A percentile compares a stretch with the other conserved stretches of the same genome.
Conservation (phyloP, 2,113 vertebrate genomes). For the Phaethon lepturus region DNA sequence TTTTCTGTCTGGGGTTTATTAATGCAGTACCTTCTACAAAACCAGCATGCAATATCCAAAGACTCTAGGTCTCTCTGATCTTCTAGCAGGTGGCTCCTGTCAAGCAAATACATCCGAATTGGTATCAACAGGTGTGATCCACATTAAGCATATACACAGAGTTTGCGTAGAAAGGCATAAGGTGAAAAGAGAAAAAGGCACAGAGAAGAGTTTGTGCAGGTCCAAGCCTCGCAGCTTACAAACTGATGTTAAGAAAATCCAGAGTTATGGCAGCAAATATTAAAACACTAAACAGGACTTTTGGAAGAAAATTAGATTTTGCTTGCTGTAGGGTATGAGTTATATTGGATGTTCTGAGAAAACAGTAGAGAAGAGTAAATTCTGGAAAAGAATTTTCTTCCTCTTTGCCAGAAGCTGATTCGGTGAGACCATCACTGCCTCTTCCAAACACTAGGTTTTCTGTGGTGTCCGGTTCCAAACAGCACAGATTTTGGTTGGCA, state of each 20-base stretch:
- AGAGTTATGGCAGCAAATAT: neutral
- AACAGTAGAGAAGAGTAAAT: neutral
- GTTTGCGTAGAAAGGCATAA: neutral
- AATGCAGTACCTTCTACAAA: neutral
- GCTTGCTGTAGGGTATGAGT: neutral
- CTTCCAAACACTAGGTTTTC: neutral
- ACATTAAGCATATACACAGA: neutral
- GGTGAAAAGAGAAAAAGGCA: neutral
- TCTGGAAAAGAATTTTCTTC: neutral
- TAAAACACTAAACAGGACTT: neutral
- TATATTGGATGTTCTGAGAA: neutral
- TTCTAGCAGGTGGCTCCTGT: neutral
- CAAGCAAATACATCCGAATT: neutral
- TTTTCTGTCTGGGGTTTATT: neutral
- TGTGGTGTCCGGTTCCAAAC: neutral
- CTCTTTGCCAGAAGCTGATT: neutral
- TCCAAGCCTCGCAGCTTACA: neutral
- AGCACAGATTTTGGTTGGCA: neutral
- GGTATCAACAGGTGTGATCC: too few species aligned
- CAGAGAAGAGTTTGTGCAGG: neutral
- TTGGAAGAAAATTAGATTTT: neutral
- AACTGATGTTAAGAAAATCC: neutral
- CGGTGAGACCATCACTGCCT: accelerated
- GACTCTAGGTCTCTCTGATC: neutral
- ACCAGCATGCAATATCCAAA: neutral